Percentiles rank a stretch among this genome's conserved stretches.
Conservation (phyloP, 2,113 vertebrate genomes). For the Felis chaus region DNA sequence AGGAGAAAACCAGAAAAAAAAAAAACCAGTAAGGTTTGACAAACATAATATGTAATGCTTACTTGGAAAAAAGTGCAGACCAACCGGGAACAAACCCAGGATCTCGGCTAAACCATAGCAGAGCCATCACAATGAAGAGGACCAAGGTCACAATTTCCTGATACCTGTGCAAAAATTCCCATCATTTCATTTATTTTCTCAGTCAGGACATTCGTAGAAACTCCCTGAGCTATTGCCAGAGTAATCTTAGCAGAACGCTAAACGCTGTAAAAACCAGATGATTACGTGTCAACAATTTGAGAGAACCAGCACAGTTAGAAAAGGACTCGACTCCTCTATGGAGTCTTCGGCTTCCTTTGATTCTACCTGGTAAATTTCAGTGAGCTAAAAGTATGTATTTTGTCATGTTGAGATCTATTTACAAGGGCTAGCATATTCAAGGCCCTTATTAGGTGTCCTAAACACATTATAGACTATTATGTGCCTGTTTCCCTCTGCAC, state of each 20-base stretch:
- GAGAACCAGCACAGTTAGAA: neutral
- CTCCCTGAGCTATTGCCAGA: neutral
- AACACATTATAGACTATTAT: neutral
- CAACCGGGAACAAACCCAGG: slow-evolving; percentile 95
- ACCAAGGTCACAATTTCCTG: slow-evolving; percentile 91
- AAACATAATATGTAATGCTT: slow-evolving; percentile 77
- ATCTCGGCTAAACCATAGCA: slow-evolving; percentile 93
- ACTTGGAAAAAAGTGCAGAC: slow-evolving; percentile 90
- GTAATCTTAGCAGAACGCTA: neutral
- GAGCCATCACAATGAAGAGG: slow-evolving; percentile 91
- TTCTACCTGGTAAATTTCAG: neutral
- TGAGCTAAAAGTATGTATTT: neutral
- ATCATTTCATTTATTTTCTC: slow-evolving; percentile 47
- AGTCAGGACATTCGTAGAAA: neutral
- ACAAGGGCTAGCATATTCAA: neutral
- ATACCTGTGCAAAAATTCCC: slow-evolving; percentile 83
- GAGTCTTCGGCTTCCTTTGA: neutral
- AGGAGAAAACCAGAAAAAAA: neutral
- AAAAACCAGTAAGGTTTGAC: neutral
- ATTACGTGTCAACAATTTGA: neutral
- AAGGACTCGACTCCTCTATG: neutral
- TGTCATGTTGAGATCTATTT: neutral
- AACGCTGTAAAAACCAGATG: neutral
- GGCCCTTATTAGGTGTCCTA: neutral
- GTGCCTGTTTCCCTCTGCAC: neutral